These are phyloP conservation scores for Nasua narica DNA, from an alignment of 2,797 vertebrate species.

Conservation along the genomic window DNA sequence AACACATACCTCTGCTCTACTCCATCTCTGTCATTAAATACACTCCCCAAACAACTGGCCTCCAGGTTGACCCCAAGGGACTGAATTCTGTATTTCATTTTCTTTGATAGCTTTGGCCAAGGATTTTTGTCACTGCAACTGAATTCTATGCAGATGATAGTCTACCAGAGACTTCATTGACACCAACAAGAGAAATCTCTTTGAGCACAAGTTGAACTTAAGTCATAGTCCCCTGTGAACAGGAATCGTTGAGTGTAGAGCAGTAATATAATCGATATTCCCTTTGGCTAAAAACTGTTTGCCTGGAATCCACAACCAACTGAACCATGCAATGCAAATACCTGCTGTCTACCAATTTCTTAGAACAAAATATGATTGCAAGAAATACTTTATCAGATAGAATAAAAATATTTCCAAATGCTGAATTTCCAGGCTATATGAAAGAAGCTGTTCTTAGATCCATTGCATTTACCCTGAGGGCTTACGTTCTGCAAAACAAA, in stretches of 20 bases:
- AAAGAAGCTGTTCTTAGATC: not conserved
- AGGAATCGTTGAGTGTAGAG: not conserved
- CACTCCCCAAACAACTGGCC: conserved; percentile 1
- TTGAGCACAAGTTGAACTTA: not conserved
- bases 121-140: not conserved
- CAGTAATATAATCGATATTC: not conserved
- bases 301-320: not conserved
- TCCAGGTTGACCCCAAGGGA: not conserved
- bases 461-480: not conserved
- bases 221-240: not conserved
- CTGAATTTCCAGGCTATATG: not conserved
- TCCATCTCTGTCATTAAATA: conserved; percentile 46
- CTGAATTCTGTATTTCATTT: conserved; percentile 22
- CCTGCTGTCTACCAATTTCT: not conserved
- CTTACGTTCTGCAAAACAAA: not conserved
- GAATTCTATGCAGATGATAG: conserved; percentile 1
- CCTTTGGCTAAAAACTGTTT: not conserved
- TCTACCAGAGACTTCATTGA: not conserved
- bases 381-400: not conserved
- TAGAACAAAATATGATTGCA: conserved; percentile 11
- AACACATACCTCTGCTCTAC: not conserved
- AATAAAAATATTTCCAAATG: not conserved
- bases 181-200: conserved; percentile 21
- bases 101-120: conserved; percentile 7
- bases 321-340: conserved; percentile 3